Base-by-base conservation (phyloP, 23 tunicate species). In the Ciona savignyi region DNA sequence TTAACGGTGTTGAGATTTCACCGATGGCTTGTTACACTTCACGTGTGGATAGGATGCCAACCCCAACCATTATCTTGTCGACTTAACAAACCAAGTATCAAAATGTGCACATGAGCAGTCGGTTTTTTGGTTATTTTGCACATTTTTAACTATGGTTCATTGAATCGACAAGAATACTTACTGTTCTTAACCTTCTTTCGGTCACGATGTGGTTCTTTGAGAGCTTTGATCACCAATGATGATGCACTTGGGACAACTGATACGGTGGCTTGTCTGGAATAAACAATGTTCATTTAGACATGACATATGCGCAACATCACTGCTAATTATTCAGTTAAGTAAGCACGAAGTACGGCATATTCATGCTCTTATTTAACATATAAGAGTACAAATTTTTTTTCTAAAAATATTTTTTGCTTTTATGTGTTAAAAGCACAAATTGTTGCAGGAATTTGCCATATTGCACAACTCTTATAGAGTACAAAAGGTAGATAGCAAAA, bases 171-270 rank as follows among this genome's bases (percentile, higher is more conserved):
- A 32, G 28, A 27, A 35, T 2, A 86, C 99, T 94, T 78, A 94
- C 99, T 94, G 99, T 94, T 94, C 83, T 94, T 94, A 25, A 84
- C 92, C 80, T 94, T 94, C 99, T 94, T 94, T 29, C 83, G 66
- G 75, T 87, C 95, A 48, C 99, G 99, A 19, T 89, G 99, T 60
- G 99, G 99, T 70, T 94, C 99, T 34, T 87, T 94, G 63, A 94
- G 62, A 3, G 99, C 99, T 60, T 83, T 83, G 83, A 94, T 94
- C 74, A 94, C 74, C 35, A 94, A 80, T 19, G 95, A 94, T 19
- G 95, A 74, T 0, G 99, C 99, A 70, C 92, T 84, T 65, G 99
- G 98, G 0, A 94, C 95, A 65, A 94, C 99, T 24, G 84, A 73
- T 66, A 94, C 99, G 3, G 86, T 80, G 29, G 97, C 97, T 85